phyloP scores from a whole-genome alignment of 2,797 vertebrate species.

The Prunella strophiata region DNA sequence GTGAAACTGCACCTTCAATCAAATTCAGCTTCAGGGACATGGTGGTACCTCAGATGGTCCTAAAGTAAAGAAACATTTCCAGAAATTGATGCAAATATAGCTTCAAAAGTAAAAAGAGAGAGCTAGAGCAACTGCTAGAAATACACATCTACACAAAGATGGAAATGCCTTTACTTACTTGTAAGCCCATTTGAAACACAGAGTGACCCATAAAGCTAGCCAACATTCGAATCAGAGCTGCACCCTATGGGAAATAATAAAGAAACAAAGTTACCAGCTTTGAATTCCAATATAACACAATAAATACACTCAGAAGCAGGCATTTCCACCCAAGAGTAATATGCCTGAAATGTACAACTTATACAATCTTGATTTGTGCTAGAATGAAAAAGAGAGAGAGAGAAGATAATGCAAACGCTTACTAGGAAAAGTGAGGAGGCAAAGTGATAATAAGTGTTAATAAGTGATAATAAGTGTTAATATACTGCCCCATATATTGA shows the following conservation, averaged over 20 bases:
- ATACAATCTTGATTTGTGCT: neutral
- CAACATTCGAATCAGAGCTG: slow-evolving; percentile 97
- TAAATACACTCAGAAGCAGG: neutral
- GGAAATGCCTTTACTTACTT: slow-evolving; percentile 85
- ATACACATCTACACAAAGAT: neutral
- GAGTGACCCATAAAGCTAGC: slow-evolving; percentile 96
- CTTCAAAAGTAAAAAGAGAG: neutral
- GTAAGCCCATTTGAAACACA: slow-evolving; percentile 93
- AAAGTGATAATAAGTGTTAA: neutral
- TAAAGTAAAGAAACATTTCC: slow-evolving; percentile 8
- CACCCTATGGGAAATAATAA: slow-evolving; percentile 82
- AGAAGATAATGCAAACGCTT: neutral
- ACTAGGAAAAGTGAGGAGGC: neutral
- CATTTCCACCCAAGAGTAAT: neutral
- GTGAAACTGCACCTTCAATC: neutral
- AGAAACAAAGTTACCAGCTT: slow-evolving; percentile 11
- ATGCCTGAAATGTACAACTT: neutral
- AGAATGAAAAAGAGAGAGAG: neutral
- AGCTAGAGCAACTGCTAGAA: neutral
- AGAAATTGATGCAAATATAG: neutral
- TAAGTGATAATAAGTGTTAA: neutral
- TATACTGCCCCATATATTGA: neutral
- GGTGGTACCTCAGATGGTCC: neutral
- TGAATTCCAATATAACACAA: neutral
- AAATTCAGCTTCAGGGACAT: neutral